phyloP scores from a whole-genome alignment of 2,113 vertebrate genomes.

The Alosa alosa region DNA sequence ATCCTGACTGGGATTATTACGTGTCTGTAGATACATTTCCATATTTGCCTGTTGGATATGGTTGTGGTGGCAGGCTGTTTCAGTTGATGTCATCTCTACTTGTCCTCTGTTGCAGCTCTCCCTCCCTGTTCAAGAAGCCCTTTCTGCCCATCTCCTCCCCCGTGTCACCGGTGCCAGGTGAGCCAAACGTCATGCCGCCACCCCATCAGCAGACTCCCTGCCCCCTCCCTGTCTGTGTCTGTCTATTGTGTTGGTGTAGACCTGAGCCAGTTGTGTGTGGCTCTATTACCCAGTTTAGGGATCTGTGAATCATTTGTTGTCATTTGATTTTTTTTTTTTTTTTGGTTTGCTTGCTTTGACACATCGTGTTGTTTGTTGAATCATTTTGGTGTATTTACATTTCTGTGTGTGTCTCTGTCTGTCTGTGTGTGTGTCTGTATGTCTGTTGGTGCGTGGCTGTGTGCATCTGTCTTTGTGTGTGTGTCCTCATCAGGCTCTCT shows the following conservation, averaged over 20 bases:
- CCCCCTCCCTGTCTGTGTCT: neutral
- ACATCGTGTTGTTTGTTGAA: conserved; percentile 33
- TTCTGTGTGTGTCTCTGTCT: conserved; percentile 38
- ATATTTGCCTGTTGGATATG: no score
- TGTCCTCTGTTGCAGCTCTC: conserved; percentile 67
- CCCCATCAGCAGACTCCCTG: neutral
- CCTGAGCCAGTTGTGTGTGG: no score
- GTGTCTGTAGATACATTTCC: no score
- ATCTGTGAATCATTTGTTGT: neutral
- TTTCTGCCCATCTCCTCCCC: conserved; percentile 81
- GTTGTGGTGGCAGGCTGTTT: neutral
- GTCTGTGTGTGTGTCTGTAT: conserved; percentile 66
- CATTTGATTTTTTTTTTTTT: neutral
- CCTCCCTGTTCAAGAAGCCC: conserved; percentile 84
- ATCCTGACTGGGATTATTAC: no score
- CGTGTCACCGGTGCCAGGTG: conserved; percentile 73
- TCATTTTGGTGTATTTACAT: neutral
- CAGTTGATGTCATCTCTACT: neutral
- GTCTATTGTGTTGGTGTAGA: neutral
- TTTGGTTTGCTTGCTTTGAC: neutral
- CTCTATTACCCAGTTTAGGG: no score
- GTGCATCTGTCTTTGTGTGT: conserved; percentile 20
- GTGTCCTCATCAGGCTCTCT: conserved; percentile 72
- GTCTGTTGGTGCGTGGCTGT: conserved; percentile 44
- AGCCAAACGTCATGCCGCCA: conserved; percentile 27